Percentiles rank a stretch among this genome's conserved stretches.
Conservation (phyloP, 2,113 vertebrate genomes). For the Gymnarchus niloticus region DNA sequence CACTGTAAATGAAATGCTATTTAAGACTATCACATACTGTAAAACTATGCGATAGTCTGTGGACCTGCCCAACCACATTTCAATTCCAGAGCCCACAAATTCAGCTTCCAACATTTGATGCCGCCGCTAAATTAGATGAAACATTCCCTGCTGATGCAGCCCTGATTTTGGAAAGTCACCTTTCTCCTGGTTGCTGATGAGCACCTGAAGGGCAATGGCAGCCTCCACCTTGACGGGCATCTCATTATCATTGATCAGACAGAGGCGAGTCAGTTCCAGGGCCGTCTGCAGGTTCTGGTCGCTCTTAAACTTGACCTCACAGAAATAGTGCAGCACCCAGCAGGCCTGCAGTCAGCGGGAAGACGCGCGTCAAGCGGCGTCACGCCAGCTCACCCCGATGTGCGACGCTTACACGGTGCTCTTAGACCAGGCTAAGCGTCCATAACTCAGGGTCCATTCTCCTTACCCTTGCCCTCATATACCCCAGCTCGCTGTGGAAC, state of each 20-base stretch:
- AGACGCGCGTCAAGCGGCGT: background rate
- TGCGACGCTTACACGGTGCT: background rate
- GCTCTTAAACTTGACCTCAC: constrained; percentile 97
- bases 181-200: constrained; percentile 99
- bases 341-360: constrained; percentile 70
- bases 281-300: constrained; percentile 96
- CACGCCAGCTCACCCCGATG: too few species aligned
- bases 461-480: constrained; percentile 96
- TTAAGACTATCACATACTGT: background rate
- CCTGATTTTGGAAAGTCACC: constrained; percentile 55
- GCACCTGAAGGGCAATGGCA: constrained; percentile 92
- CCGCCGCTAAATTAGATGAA: background rate
- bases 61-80: background rate
- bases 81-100: background rate
- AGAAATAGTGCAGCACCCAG: constrained; percentile 99
- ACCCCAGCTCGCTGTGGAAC: constrained; percentile 90
- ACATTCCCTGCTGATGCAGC: background rate
- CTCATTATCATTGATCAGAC: constrained; percentile 94
- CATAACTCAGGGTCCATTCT: background rate
- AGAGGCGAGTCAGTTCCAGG: constrained; percentile 85
- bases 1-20: background rate
- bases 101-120: background rate
- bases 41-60: background rate
- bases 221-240: constrained; percentile 99
- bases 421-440: background rate